phyloP scores from a whole-genome alignment of 1,140 invertebrate species.

The Brachionus rotundiformis region DNA sequence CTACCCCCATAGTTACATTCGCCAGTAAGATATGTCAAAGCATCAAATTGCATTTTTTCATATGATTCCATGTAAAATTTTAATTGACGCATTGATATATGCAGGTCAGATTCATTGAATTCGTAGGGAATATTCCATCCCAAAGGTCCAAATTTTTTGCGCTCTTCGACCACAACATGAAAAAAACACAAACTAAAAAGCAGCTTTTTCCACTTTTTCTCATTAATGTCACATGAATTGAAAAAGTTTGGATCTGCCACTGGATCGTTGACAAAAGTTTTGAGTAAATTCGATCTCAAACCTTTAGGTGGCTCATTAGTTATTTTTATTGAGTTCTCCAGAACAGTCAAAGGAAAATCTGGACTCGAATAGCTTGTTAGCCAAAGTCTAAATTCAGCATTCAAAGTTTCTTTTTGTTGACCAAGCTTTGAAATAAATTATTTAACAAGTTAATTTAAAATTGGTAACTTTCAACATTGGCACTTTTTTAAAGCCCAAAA shows the following conservation, averaged over 20 bases:
- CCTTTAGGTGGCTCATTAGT: constrained; percentile 94
- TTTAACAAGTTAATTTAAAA: too few relatives aligned
- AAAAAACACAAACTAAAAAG: constrained; percentile 64
- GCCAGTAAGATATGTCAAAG: constrained; percentile 62
- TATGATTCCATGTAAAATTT: constrained; percentile 2
- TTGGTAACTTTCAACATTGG: too few relatives aligned
- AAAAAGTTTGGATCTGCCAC: constrained; percentile 23
- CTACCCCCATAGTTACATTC: constrained; percentile 65
- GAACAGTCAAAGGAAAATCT: constrained; percentile 28
- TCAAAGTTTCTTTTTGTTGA: constrained; percentile 3
- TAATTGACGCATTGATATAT: constrained; percentile 27
- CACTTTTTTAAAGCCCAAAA: too few relatives aligned
- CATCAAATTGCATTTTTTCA: constrained; percentile 55
- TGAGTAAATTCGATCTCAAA: constrained; percentile 72
- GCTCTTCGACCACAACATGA: constrained; percentile 63
- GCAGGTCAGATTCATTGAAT: constrained; percentile 64
- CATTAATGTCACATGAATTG: neutral
- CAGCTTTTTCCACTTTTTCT: constrained; percentile 55
- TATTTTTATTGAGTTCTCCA: constrained; percentile 91
- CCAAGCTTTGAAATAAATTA: neutral
- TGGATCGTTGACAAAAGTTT: constrained; percentile 62
- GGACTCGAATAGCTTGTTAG: constrained; percentile 19
- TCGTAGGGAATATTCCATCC: constrained; percentile 65
- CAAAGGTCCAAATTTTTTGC: constrained; percentile 63
- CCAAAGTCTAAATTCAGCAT: constrained; percentile 49